Evolutionary conservation across 2,797 vertebrate genomes (phyloP), one percentile per base, ranked within the genome.

Genomic region (Enteromius radiatus): DNA sequence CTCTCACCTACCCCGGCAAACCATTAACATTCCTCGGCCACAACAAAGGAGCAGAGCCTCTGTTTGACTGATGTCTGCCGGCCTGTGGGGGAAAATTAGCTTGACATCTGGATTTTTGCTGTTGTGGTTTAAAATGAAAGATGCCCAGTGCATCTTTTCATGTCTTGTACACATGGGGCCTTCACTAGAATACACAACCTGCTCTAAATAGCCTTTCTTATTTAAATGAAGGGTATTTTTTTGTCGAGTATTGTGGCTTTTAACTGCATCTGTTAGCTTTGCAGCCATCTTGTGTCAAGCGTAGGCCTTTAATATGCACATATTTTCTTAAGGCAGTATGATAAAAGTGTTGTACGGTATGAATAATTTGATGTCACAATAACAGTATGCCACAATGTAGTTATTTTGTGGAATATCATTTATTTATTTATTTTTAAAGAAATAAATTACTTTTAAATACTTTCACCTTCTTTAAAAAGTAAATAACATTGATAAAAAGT

Each of bases 91-190:
- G 67, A 7, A 69, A 61, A 80, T 80, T 80, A 80, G 65, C 38
- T 80, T 80, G 78, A 80, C 65, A 80, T 80, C 78, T 45, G 33
- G 67, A 71, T 71, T 70, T 79, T 79, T 28, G n/a, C 47, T 79
- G 49, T 7, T 78, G 76, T 68, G 38, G 67, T 80, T 71, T 71
- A 47, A 61, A 61, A 45, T 80, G 23, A 80, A 71, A 71, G 47
- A 80, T 47, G 67, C 78, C 47, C 54, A 15, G 52, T 45, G 65
- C 78, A 61, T 71, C 67, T 80, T 71, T 80, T 80, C 2, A 45
- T 80, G 23, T 43, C 49, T 59, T 56, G 4, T 43, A 21, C 64
- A 67, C 45, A 67, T 33, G 33, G 47, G 47, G n/a, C 23, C 31
- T 10, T 56, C 49, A 28, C 47, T 56, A 52, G 64, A 69, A 79